phyloP scores from a whole-genome alignment of 1,140 invertebrate genomes.

The Platyscapa corneri region DNA sequence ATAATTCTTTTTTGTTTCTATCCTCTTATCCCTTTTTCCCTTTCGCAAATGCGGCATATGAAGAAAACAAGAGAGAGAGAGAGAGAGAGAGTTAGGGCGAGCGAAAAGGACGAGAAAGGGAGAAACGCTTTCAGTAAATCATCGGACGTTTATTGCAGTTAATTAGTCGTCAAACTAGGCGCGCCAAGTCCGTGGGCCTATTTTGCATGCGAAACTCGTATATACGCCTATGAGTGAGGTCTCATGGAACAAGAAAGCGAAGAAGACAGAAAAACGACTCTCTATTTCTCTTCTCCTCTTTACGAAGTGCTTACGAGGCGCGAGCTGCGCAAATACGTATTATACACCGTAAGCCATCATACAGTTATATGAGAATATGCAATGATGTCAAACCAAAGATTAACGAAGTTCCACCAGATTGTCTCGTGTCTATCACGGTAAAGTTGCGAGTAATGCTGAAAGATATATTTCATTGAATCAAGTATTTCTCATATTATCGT shows the following conservation, averaged over 20 bases:
- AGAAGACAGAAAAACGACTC: constrained; percentile 16
- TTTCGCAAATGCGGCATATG: not conserved
- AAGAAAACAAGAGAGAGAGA: constrained; percentile 16
- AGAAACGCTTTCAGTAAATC: constrained; percentile 62
- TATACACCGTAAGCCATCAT: not conserved
- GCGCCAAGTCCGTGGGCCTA: constrained; percentile 46
- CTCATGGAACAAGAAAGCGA: constrained; percentile 15
- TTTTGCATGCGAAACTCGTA: constrained; percentile 59
- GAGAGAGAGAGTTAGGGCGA: constrained; percentile 26
- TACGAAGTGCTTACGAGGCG: not conserved
- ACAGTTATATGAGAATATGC: not conserved
- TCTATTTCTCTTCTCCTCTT: not conserved
- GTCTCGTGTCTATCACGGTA: not conserved
- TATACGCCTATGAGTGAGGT: not conserved
- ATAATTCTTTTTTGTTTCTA: constrained; percentile 9
- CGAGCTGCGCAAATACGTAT: not conserved
- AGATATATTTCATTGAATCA: not conserved
- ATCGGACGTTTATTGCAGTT: constrained; percentile 67
- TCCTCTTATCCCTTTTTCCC: not conserved
- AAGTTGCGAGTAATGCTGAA: not conserved
- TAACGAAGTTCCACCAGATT: not conserved
- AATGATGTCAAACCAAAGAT: not conserved
- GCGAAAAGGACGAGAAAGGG: not conserved
- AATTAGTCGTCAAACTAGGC: constrained; percentile 62
- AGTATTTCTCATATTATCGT: not conserved